These are phyloP conservation scores for Ashinkailepas kermadecensis DNA, from an alignment of 2,888 invertebrate genomes.

Conservation along the genomic window DNA sequence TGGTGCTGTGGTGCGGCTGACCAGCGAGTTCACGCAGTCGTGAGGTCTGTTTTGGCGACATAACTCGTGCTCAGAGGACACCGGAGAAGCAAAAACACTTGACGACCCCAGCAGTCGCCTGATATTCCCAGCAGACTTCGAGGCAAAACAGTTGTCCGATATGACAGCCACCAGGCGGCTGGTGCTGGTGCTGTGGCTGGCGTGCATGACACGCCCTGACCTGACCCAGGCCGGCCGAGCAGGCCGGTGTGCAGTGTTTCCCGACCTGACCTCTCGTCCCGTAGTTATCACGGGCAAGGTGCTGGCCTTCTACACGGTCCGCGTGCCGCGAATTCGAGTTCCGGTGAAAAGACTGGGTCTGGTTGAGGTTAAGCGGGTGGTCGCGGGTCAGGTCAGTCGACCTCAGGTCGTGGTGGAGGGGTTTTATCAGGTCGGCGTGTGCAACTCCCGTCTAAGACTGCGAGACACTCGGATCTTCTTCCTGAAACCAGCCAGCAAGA, in stretches of 20 bases:
- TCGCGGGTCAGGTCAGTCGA: not conserved
- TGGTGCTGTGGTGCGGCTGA: too few relatives aligned
- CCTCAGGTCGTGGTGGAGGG: constrained; percentile 5
- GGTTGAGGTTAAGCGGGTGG: not conserved
- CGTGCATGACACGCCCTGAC: not conserved
- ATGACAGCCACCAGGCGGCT: not conserved
- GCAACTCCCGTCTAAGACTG: not conserved
- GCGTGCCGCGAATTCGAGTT: not conserved
- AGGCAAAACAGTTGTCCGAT: not conserved
- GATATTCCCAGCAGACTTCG: not conserved
- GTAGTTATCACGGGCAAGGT: not conserved
- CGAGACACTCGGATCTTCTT: not conserved
- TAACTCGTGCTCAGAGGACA: not conserved
- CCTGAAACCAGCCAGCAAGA: not conserved
- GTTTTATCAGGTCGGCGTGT: not conserved
- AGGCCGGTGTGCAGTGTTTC: not conserved
- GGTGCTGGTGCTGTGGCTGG: not conserved
- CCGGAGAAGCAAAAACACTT: not conserved
- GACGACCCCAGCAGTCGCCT: not conserved
- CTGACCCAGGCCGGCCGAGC: not conserved
- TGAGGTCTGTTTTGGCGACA: not conserved
- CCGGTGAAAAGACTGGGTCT: not conserved
- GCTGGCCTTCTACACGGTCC: not conserved
- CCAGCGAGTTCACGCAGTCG: not conserved
- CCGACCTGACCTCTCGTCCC: not conserved